Evolutionary conservation across 2,113 vertebrate species (phyloP).

Genomic region (Sterrhoptilus dennistouni): DNA sequence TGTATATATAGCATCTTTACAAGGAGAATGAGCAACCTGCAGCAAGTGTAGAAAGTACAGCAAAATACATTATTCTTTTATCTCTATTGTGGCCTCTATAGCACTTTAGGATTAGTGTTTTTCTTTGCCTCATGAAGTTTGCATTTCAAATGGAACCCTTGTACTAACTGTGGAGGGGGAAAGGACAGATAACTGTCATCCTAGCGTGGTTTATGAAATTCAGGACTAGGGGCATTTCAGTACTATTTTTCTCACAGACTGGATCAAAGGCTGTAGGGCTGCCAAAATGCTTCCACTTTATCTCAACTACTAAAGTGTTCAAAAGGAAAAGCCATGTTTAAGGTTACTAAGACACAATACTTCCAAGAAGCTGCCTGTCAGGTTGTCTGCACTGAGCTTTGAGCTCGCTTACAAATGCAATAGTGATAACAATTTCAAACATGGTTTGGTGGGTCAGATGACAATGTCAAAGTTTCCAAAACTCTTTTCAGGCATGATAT

Average conservation of each 20-base stretch:
- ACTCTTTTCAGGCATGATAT: constrained; percentile 22
- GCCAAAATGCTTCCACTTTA: neutral
- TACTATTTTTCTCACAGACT: neutral
- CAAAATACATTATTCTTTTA: neutral
- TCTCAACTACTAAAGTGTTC: constrained; percentile 19
- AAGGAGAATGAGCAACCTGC: neutral
- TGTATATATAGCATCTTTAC: neutral
- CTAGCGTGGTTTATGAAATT: neutral
- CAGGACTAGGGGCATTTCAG: neutral
- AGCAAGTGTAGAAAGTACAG: neutral
- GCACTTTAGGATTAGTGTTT: neutral
- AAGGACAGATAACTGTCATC: neutral
- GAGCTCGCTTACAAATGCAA: constrained; percentile 2
- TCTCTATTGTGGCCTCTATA: neutral
- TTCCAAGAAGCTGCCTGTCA: constrained; percentile 48
- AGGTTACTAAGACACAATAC: constrained; percentile 27
- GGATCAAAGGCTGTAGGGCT: constrained; percentile 32
- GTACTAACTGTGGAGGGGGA: neutral
- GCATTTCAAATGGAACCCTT: neutral
- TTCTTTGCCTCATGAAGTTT: neutral
- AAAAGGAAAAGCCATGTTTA: constrained; percentile 40
- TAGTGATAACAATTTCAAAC: constrained; percentile 27
- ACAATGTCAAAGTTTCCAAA: constrained; percentile 29
- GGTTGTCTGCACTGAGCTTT: constrained; percentile 11
- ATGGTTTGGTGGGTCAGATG: constrained; percentile 10